Evolutionary conservation across 2,888 invertebrate genomes (phyloP), one percentile per base, ranked within the genome.

Genomic region (Ceriagrion tenellum): DNA sequence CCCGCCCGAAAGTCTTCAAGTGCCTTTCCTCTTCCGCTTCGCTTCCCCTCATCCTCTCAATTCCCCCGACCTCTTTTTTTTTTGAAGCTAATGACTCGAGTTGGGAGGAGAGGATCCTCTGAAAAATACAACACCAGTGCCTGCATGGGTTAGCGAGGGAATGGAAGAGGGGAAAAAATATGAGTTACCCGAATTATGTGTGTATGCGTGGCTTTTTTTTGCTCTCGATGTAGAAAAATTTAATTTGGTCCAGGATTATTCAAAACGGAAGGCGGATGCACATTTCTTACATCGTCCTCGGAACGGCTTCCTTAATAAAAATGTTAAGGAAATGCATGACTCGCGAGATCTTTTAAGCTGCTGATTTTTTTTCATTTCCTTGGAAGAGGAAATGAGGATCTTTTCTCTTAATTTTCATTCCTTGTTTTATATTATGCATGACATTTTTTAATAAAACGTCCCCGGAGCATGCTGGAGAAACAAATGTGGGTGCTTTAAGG

Each of bases 101-200:
- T 18, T 81, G 81, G 81, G 81, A 35, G 59, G 59, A 81, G 81
- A 81, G 35, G 81, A 16, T 35, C 30, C 81, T 81, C 30, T 81
- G 81, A 81, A 81, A 81, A 81, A 81, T 81, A 81, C 35, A 81
- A 35, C 35, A 81, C n/a, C 74, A 74, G 30, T 74, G 74, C 74
- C 30, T 74, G 30, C 30, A 30, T 74, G 30, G 74, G 10, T 30
- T 74, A 8, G 56, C 16, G 56, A 12, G 56, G 59, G 59, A 0
- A 16, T 20, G 81, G 13, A 35, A 16, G 81, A 35, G 35, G 1
- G 16, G 35, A 81, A 81, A 81, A 81, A 81, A 81, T 74, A 81
- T 81, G 81, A 35, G 81, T 35, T 13, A 10, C 81, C 30, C 10
- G 16, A 81, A 81, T 35, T 81, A 81, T 81, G 35, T 81, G 81